These are phyloP conservation scores for Hemiprocne comata DNA, from an alignment of 2,113 vertebrate species.

Conservation along the genomic window DNA sequence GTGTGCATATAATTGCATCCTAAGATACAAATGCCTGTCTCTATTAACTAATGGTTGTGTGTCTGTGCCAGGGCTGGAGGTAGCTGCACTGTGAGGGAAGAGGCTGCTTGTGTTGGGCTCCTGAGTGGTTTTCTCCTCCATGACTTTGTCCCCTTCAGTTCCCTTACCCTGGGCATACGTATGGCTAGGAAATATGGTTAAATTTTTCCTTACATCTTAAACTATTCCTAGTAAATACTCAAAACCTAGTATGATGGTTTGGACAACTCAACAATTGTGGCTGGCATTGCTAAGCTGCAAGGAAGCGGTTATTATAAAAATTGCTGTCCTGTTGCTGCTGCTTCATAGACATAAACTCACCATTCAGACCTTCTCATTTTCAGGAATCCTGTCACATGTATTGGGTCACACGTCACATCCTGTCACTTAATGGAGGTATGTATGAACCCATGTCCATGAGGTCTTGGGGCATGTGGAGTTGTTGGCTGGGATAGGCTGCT, in stretches of 20 bases:
- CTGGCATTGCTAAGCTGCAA: background rate
- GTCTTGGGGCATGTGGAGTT: background rate
- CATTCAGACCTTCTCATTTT: background rate
- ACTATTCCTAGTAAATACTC: background rate
- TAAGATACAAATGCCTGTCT: background rate
- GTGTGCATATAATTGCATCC: background rate
- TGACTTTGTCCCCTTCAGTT: background rate
- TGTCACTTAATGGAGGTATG: background rate
- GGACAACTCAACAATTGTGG: background rate
- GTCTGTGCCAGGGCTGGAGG: background rate
- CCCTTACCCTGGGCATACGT: background rate
- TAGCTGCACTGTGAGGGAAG: background rate
- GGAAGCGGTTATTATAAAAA: background rate
- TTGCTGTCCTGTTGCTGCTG: background rate
- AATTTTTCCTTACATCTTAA: background rate
- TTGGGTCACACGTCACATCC: background rate
- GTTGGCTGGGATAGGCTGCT: background rate
- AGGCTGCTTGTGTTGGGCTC: background rate
- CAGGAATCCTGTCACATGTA: background rate
- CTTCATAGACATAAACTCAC: background rate
- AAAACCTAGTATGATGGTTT: background rate
- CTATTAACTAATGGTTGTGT: rapidly evolving
- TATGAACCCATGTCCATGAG: background rate
- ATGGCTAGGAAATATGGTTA: background rate
- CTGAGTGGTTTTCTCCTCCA: background rate